Evolutionary conservation across 1,140 invertebrate species (phyloP), one percentile per base, ranked within the genome.

Genomic region (Stegodyphus dumicola): DNA sequence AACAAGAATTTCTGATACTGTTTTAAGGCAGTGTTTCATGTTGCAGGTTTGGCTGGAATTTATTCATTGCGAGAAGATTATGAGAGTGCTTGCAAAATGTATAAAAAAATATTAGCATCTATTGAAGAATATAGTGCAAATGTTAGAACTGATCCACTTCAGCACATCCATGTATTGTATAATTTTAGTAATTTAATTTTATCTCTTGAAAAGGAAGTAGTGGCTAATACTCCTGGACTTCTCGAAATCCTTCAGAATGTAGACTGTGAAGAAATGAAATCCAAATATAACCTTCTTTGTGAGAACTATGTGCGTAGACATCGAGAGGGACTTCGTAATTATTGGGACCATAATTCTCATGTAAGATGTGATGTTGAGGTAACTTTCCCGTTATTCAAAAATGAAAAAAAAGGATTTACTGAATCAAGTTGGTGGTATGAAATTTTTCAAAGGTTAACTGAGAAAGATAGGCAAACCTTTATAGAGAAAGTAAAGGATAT

Each of bases 91-190:
- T 92, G 93, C 3, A 91, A 92, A 65, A 89, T 91, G 73, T 95
- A 95, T 89, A 90, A 93, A 65, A 89, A 91, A 79, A 93, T 95
- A 7, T 88, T 95, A 52, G 89, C 90, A 67, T 91, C 93, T 33
- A 91, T 92, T 6, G 90, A 92, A 49, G 91, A 93, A 88, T 92
- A 93, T 88, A 91, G 92, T 76, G 89, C 90, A 48, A 85, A 90
- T 70, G 88, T 94, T 52, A 90, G 92, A 85, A 92, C 93, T 11
- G 93, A 94, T 88, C 91, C 92, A 15, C 89, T 93, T n/a, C 93
- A 93, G 87, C 91, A 93, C 87, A 92, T 95, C 49, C 95, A 95
- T 90, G 92, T 94, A 0, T 89, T 94, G 74, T 91, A 94, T 87
- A 95, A 70, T n/a, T 69, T n/a, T 1, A 15, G 11, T 33, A 60